Base-by-base conservation (phyloP, 2,797 vertebrate genomes). In the Halcyon chelicuti region DNA sequence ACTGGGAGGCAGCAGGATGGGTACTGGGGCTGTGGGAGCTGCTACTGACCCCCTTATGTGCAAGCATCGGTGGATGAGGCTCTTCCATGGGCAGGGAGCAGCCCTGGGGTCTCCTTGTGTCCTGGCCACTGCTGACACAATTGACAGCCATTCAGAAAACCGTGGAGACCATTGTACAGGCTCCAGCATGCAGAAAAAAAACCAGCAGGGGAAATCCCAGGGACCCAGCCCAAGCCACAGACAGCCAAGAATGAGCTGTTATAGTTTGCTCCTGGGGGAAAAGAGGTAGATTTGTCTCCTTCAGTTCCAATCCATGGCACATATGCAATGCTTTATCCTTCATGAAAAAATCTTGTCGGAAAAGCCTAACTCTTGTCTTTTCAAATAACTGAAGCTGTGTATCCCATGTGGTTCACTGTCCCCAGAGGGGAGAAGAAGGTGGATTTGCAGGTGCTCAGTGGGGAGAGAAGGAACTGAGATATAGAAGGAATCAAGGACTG, bases 11-110 rank as follows among this genome's bases (percentile, higher is more conserved):
- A 61, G 19, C 1, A 2, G 35, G 4, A 12, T 20, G 42, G 40
- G 25, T 16, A 12, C 22, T 86, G 42, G n/a, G 15, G 9, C 31
- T 1, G 0, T 0, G 4, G 76, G 31, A 90, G 26, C 10, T 7
- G 6, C 55, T 79, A 28, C 28, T 82, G 67, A 19, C 17, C 13
- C 21, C 21, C 8, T 9, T 29, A 9, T 31, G 25, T 42, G 16
- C 54, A 46, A 26, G 21, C 5, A 3, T 42, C 4, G 23, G 12
- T 42, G 29, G 12, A 51, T 0, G 2, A 22, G 16, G 17, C 21
- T 70, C 33, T 85, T 68, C n/a, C 12, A 13, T 0, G 9, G 10
- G 10, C 10, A 58, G 3, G 14, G 77, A 75, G 3, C 42, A 85
- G 18, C 23, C 25, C 39, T 33, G 25, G 7, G 5, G 10, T 55